Percentiles rank a stretch among this genome's conserved stretches.
phyloP scores from a whole-genome alignment of 2,888 invertebrate species.

The Perizoma flavofasciatum region DNA sequence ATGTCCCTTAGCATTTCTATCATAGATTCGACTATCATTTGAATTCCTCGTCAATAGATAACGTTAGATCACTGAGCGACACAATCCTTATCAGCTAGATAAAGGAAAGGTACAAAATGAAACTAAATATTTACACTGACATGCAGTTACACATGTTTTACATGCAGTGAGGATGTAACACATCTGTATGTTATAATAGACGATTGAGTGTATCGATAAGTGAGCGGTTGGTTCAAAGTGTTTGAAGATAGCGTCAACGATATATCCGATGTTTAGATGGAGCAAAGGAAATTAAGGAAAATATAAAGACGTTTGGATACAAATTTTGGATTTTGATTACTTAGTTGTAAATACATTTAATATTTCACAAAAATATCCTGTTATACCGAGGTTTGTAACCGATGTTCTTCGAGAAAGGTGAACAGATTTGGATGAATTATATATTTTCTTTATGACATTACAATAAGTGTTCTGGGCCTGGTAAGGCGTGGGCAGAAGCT shows the following conservation, averaged over 20 bases:
- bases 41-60: conserved; percentile 16
- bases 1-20: too few species aligned
- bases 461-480: too few species aligned
- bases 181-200: conserved; percentile 30
- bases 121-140: conserved; percentile 61
- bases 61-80: conserved; percentile 10
- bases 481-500: too few species aligned
- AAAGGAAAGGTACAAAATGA: conserved; percentile 59
- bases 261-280: background rate
- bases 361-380: too few species aligned
- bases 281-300: background rate
- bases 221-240: conserved; percentile 35
- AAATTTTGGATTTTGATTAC: too few species aligned
- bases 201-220: conserved; percentile 39
- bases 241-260: conserved; percentile 20
- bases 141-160: conserved; percentile 64
- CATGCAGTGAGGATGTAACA: conserved; percentile 49
- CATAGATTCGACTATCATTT: too few species aligned
- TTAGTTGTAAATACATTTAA: too few species aligned
- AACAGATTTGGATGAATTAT: too few species aligned
- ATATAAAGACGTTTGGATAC: background rate
- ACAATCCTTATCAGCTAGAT: conserved; percentile 53
- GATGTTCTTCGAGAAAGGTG: too few species aligned
- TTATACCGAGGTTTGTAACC: too few species aligned
- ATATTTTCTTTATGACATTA: too few species aligned